phyloP scores from a whole-genome alignment of 1,140 invertebrate genomes.

The Drosophila pallidifrons region DNA sequence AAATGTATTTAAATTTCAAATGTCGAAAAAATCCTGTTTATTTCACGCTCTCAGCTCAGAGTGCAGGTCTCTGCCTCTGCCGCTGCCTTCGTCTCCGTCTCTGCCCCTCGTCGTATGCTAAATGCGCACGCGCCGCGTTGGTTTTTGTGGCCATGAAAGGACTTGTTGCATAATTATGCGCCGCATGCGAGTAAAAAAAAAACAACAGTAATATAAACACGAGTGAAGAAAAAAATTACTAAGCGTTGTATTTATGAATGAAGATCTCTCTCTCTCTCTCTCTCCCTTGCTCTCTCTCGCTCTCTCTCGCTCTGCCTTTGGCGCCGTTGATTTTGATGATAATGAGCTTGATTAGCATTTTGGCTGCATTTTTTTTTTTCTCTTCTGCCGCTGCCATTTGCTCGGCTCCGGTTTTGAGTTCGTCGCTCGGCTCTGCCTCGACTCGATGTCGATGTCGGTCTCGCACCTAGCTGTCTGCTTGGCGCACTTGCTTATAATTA shows the following conservation, averaged over 20 bases:
- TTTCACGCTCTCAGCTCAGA: slow-evolving; percentile 14
- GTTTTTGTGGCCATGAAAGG: slow-evolving; percentile 64
- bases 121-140: slow-evolving; percentile 79
- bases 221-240: slow-evolving; percentile 57
- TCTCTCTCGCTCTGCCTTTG: slow-evolving; percentile 29
- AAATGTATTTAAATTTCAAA: slow-evolving; percentile 78
- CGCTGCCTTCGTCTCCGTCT: slow-evolving; percentile 11
- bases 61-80: slow-evolving; percentile 9
- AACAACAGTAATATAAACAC: slow-evolving; percentile 14
- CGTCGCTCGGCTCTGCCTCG: slow-evolving; percentile 1
- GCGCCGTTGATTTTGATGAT: slow-evolving; percentile 78
- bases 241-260: slow-evolving; percentile 82
- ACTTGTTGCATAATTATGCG: slow-evolving; percentile 84
- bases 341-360: slow-evolving; percentile 84
- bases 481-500: slow-evolving; percentile 80
- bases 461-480: slow-evolving; percentile 28
- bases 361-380: slow-evolving; percentile 65
- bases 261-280: slow-evolving; percentile 54
- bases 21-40: slow-evolving; percentile 75
- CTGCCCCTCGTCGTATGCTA: slow-evolving; percentile 60
- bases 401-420: slow-evolving; percentile 19
- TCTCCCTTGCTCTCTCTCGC: slow-evolving; percentile 20
- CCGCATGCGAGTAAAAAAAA: slow-evolving; percentile 70
- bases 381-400: slow-evolving; percentile 9
- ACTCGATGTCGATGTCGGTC: slow-evolving; percentile 7